phyloP scores from a whole-genome alignment of 2,113 vertebrate genomes.

The Erythrolamprus reginae region DNA sequence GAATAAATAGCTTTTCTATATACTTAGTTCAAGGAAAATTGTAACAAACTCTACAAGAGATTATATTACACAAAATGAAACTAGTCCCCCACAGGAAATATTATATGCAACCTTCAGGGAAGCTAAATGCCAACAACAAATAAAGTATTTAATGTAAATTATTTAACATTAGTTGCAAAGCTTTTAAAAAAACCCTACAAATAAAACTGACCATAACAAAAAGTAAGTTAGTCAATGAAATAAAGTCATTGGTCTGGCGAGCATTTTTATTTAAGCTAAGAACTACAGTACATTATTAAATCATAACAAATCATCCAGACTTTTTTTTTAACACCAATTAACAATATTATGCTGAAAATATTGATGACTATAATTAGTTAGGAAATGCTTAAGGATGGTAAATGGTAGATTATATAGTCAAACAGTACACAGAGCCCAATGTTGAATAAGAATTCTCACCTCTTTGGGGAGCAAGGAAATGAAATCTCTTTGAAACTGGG shows the following conservation, averaged over 20 bases:
- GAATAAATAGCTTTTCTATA: neutral
- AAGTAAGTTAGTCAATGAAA: conserved; percentile 6
- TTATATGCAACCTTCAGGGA: neutral
- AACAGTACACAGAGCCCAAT: neutral
- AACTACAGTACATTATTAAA: conserved; percentile 28
- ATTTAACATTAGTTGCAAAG: neutral
- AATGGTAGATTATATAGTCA: neutral
- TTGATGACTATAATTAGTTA: conserved; percentile 19
- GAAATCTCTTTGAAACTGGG: conserved; percentile 99
- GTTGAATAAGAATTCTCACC: conserved; percentile 71
- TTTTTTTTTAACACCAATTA: conserved; percentile 35
- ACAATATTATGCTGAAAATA: conserved; percentile 25
- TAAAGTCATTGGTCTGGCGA: conserved; percentile 20
- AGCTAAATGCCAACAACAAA: neutral
- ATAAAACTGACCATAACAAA: conserved; percentile 19
- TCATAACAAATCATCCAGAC: conserved; percentile 14
- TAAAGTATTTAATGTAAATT: neutral
- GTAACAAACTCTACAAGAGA: neutral
- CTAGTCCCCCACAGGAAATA: neutral
- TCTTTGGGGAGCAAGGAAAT: conserved; percentile 99
- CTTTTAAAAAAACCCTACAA: neutral
- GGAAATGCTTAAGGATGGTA: conserved; percentile 30
- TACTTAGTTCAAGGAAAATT: neutral
- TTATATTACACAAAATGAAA: neutral
- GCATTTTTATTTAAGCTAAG: conserved; percentile 20